These are phyloP conservation scores for Rostratula benghalensis DNA, from an alignment of 2,113 vertebrate genomes.

Conservation along the genomic window DNA sequence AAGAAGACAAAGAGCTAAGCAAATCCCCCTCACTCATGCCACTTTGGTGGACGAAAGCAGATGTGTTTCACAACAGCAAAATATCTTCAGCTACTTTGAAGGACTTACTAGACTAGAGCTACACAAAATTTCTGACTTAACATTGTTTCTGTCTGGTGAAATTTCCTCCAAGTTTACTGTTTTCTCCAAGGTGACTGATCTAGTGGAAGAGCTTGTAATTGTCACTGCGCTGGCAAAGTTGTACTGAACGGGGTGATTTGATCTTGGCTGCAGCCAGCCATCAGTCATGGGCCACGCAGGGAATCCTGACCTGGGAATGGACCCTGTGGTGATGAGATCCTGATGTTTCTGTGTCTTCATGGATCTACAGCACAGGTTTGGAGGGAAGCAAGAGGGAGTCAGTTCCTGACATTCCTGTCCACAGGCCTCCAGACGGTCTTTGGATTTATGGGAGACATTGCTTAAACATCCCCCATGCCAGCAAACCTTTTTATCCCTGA, in stretches of 20 bases:
- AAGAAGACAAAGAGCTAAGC: constrained; percentile 14
- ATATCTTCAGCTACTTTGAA: not conserved
- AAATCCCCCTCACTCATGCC: not conserved
- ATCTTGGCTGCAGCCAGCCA: not conserved
- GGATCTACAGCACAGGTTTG: constrained; percentile 28
- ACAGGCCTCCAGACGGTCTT: not conserved
- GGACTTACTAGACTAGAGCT: not conserved
- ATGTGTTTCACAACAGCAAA: not conserved
- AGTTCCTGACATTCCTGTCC: constrained; percentile 17
- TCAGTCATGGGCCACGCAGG: not conserved
- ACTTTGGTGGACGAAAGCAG: not conserved
- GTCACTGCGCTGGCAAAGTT: not conserved
- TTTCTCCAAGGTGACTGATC: not conserved
- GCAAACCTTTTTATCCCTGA: constrained; percentile 42
- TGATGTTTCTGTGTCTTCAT: constrained; percentile 21
- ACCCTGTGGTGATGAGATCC: constrained; percentile 14
- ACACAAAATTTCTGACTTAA: not conserved
- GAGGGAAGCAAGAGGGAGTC: not conserved
- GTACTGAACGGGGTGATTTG: not conserved
- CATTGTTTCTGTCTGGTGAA: not conserved
- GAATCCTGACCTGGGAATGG: constrained; percentile 18
- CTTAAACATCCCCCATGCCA: not conserved
- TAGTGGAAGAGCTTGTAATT: not conserved
- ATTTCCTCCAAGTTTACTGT: not conserved
- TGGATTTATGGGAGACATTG: constrained; percentile 44